Evolutionary conservation across 2,113 vertebrate genomes (phyloP), one percentile per base, ranked within the genome.

Genomic region (Copsychus sechellarum): DNA sequence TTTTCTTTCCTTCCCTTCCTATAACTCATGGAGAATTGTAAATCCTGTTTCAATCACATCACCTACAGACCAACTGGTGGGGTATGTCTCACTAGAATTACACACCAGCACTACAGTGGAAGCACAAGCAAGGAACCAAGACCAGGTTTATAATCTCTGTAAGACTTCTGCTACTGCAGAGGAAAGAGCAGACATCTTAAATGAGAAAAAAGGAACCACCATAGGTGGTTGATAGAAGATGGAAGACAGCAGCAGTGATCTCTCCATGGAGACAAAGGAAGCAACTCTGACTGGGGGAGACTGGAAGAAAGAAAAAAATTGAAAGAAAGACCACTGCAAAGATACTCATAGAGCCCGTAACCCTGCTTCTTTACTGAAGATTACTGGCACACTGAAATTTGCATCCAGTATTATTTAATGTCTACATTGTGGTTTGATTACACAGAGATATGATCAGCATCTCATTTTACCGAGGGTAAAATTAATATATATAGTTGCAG

Each of bases 1-100:
- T 70, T 91, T 79, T 88, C 45, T 38, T 66, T 60, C 84, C 53
- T 92, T 86, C 45, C n/a, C 43, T 66, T 88, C 47, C 70, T 43
- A 60, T 34, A 86, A 88, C 16, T 23, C 33, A 62, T 0, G 4
- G 9, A 60, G 73, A 86, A 40, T 16, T 53, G 28, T 57, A 86
- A 95, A 84, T 23, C 77, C 43, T 17, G 26, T 54, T 84, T 50
- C 17, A 56, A 43, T 77, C 57, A 61, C 48, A 81, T 21, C 40
- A 86, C 23, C 51, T 92, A 88, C 23, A 86, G 64, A 66, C 29
- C 40, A 78, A 62, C 29, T 70, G 33, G 58, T 57, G 21, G 25
- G 42, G 22, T 42, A 60, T 6, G 1, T 40, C 20, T 78, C 60
- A 26, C 40, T 14, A 57, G 42, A 69, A 89, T 47, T 53, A 60